Base-by-base conservation (phyloP, 2,797 vertebrate species). In the Pangasius djambal region DNA sequence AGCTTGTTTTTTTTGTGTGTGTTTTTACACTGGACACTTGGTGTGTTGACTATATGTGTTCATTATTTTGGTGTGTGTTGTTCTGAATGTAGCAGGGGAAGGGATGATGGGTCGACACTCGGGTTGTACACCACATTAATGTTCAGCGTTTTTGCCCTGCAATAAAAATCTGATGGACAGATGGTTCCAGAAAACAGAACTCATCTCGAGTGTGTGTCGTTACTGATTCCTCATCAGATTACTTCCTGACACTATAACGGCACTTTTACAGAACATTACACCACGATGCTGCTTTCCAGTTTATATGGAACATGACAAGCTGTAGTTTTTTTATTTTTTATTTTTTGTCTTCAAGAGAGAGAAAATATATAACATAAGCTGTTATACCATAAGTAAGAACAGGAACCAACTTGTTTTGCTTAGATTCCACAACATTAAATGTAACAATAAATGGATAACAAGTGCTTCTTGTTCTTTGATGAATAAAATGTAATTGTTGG, bases 121-220 rank as follows among this genome's bases (percentile, higher is more conserved):
- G 67, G 84, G 83, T 90, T 88, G 15, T 87, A 92, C 40, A 91
- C 84, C 69, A 90, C 90, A 89, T 92, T 92, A 92, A 74, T 85
- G 78, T 92, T 94, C 83, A 88, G 89, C 89, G 89, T 20, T 93
- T 94, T 95, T 77, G 44, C 92, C 93, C 31, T 92, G 93, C 93
- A 94, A 88, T 91, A 96, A 96, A 95, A 94, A 95, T 48, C 88
- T 59, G 57, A 83, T 92, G 92, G 92, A 94, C 89, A 89, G 82
- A 88, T 88, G 69, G 91, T 79, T 90, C 88, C 48, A 59, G 18
- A 15, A 52, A 22, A 3, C 65, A 40, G 85, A 55, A 81, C 8
- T 4, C 72, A 0, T 50, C 6, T 85, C 0, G 1, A 20, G 48
- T 7, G 48, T 72, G 63, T 65, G 31, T 44, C 2, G 37, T 74